A percentile compares a stretch with the other conserved stretches of the same genome.
Evolutionary conservation across 2,797 vertebrate genomes (phyloP).

Genomic region (Aselliscus stoliczkanus): DNA sequence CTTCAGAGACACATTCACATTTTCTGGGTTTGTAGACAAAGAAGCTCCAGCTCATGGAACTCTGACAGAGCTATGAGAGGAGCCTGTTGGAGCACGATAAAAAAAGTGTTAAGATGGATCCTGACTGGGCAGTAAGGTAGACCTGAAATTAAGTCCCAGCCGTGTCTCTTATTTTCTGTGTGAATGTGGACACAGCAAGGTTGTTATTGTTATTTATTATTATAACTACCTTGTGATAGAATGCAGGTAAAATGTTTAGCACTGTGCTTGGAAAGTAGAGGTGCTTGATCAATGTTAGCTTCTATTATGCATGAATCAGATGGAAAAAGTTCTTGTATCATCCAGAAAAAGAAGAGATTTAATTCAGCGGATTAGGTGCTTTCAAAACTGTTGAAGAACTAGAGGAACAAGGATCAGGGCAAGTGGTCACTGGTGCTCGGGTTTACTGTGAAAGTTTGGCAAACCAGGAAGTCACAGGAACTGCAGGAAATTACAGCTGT

Average conservation of each 20-base stretch:
- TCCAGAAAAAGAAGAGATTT: neutral
- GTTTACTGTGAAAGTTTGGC: neutral
- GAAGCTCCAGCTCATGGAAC: neutral
- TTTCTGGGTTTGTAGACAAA: neutral
- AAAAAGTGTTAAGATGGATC: neutral
- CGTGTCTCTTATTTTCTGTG: neutral
- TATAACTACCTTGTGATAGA: neutral
- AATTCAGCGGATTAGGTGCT: neutral
- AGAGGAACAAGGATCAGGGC: neutral
- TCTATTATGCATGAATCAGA: neutral
- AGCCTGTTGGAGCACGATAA: accelerated
- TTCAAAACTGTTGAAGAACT: neutral
- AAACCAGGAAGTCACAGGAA: neutral
- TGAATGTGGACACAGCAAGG: neutral
- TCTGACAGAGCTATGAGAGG: neutral
- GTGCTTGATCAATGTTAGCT: neutral
- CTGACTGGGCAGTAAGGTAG: neutral
- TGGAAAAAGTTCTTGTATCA: neutral
- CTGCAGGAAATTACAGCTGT: neutral
- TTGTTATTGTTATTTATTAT: no score
- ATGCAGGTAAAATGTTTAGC: neutral
- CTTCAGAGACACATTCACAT: neutral
- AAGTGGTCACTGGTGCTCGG: accelerated
- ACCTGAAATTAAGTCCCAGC: neutral
- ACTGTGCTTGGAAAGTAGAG: neutral